Conservation (phyloP, 2,888 invertebrate species). For the Tetranychus piercei region DNA sequence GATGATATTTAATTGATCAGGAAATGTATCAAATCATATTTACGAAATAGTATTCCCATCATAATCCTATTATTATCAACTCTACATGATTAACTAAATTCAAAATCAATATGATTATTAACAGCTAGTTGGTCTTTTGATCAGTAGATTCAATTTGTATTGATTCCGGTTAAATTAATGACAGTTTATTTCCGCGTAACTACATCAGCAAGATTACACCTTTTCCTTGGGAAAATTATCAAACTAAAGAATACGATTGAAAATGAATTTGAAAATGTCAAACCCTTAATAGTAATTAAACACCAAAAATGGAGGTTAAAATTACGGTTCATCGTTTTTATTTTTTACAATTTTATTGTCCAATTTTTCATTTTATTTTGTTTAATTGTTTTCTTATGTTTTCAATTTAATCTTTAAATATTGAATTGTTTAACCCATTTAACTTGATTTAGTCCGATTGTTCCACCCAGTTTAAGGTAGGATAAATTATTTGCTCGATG, state of each 20-base stretch:
- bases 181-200: neutral
- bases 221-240: neutral
- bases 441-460: too few species aligned
- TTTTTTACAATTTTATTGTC: neutral
- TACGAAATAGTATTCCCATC: too few species aligned
- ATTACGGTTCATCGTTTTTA: neutral
- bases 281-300: too few species aligned
- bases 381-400: too few species aligned
- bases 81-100: too few species aligned
- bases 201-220: slow-evolving; percentile 29
- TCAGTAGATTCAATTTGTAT: neutral
- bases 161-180: neutral
- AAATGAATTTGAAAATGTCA: too few species aligned
- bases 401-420: too few species aligned
- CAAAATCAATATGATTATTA: neutral
- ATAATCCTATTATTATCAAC: too few species aligned
- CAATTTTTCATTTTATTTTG: neutral
- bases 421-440: too few species aligned
- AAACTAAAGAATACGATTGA: neutral
- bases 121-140: neutral
- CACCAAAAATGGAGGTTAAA: neutral
- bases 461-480: neutral
- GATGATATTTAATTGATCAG: too few species aligned
- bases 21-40: too few species aligned
- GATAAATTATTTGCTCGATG: neutral